Evolutionary conservation across 2,113 vertebrate genomes (phyloP).

Genomic region (Polypterus bichir): DNA sequence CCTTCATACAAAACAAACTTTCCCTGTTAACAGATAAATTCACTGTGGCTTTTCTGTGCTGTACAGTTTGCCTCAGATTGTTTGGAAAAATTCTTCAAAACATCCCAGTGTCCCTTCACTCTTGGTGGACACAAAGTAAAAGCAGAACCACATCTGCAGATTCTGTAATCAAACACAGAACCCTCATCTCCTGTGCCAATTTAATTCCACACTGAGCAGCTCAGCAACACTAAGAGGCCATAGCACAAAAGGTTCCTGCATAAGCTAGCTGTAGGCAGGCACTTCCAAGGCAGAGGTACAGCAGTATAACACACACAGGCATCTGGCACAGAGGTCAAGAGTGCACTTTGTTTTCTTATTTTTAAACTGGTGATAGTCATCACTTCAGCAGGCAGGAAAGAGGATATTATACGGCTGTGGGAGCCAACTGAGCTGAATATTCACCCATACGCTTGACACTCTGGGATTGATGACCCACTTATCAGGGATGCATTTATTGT

Average conservation of each 20-base stretch:
- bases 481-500: constrained; percentile 62
- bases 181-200: too few relatives aligned
- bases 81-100: too few relatives aligned
- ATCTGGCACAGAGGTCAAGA: not conserved
- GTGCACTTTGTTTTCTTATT: not conserved
- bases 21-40: too few relatives aligned
- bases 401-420: constrained; percentile 24
- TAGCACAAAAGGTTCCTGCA: not conserved
- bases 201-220: too few relatives aligned
- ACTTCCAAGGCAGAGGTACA: not conserved
- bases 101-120: too few relatives aligned
- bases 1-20: too few relatives aligned
- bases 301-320: not conserved
- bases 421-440: constrained; percentile 30
- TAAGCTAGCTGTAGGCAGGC: not conserved
- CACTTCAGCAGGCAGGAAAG: constrained; percentile 8
- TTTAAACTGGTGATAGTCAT: not conserved
- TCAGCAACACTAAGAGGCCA: too few relatives aligned
- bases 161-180: too few relatives aligned
- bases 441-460: constrained; percentile 37
- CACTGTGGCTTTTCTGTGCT: too few relatives aligned
- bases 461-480: constrained; percentile 61
- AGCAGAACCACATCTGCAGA: too few relatives aligned
- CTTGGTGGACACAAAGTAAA: too few relatives aligned
- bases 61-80: too few relatives aligned